phyloP scores from a whole-genome alignment of 2,888 invertebrate genomes.

The Ennomos quercinarius region DNA sequence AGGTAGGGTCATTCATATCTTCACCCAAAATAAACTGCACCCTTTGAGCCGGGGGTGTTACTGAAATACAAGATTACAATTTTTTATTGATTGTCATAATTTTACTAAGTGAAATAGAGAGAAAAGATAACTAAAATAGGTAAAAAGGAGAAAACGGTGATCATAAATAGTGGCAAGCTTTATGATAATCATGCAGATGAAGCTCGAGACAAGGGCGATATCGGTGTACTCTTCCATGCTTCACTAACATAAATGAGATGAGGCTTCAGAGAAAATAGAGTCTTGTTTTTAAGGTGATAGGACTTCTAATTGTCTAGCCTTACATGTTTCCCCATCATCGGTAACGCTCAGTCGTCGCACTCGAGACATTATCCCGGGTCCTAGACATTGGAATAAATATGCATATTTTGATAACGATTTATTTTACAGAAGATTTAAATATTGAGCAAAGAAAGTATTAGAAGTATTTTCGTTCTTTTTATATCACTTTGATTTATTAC shows the following conservation, averaged over 20 bases:
- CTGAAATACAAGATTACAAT: constrained; percentile 75
- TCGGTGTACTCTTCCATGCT: constrained; percentile 40
- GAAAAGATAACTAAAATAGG: constrained; percentile 19
- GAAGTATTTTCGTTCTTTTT: too few relatives aligned
- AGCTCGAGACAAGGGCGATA: constrained; percentile 25
- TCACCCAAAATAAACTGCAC: constrained; percentile 99
- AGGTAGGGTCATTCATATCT: constrained; percentile 92
- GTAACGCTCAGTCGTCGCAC: constrained; percentile 88
- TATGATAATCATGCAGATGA: constrained; percentile 28
- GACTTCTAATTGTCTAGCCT: constrained; percentile 64
- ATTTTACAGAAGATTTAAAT: too few relatives aligned
- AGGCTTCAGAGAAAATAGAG: constrained; percentile 33
- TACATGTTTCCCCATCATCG: constrained; percentile 91
- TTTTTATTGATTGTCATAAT: constrained; percentile 14
- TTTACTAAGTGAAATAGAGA: not conserved
- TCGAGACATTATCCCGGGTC: constrained; percentile 82
- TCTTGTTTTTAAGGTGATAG: constrained; percentile 38
- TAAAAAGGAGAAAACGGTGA: constrained; percentile 28
- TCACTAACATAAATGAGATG: constrained; percentile 34
- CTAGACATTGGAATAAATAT: constrained; percentile 61
- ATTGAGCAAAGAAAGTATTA: too few relatives aligned
- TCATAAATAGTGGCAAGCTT: constrained; percentile 13
- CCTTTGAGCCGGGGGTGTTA: constrained; percentile 97
- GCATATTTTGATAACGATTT: constrained; percentile 21
- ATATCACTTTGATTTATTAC: too few relatives aligned